Percentiles rank a stretch among this genome's conserved stretches.
phyloP scores from a whole-genome alignment of 2,888 invertebrate genomes.

The Molorchus minor region DNA sequence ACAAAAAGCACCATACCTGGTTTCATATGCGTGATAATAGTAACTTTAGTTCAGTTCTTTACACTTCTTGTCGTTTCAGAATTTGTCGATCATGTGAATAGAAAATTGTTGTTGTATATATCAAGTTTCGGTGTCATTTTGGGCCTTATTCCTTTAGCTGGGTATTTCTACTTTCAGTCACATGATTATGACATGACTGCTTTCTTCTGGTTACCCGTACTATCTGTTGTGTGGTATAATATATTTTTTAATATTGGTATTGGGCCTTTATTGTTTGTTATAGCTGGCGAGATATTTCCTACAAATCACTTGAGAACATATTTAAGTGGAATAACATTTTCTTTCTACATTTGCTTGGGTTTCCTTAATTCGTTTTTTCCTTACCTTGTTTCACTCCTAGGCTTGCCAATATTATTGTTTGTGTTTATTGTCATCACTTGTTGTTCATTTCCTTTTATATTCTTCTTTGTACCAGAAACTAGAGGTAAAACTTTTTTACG shows the following conservation, averaged over 20 bases:
- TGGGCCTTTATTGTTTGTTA: constrained; percentile 82
- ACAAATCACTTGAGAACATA: constrained; percentile 69
- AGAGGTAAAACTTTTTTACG: constrained; percentile 39
- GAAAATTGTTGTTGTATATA: neutral
- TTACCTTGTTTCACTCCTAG: constrained; percentile 32
- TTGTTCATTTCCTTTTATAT: constrained; percentile 39
- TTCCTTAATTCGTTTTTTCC: constrained; percentile 45
- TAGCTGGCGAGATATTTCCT: constrained; percentile 83
- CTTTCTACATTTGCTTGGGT: constrained; percentile 30
- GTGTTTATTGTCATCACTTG: constrained; percentile 40
- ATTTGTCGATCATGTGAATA: neutral
- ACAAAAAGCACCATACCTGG: constrained; percentile 62
- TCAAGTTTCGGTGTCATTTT: constrained; percentile 37
- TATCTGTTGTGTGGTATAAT: constrained; percentile 75
- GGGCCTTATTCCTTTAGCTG: constrained; percentile 64
- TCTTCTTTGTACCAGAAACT: constrained; percentile 46
- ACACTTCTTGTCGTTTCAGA: neutral
- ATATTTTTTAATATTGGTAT: constrained; percentile 74
- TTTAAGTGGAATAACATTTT: constrained; percentile 65
- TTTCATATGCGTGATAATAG: constrained; percentile 76
- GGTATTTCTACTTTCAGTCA: constrained; percentile 29
- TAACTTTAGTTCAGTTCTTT: constrained; percentile 76
- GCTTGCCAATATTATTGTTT: constrained; percentile 45
- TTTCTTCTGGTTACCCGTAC: constrained; percentile 76
- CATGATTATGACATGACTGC: constrained; percentile 38